Evolutionary conservation across 2,113 vertebrate genomes (phyloP), one percentile per base, ranked within the genome.

Genomic region (Amphilophus citrinellus): DNA sequence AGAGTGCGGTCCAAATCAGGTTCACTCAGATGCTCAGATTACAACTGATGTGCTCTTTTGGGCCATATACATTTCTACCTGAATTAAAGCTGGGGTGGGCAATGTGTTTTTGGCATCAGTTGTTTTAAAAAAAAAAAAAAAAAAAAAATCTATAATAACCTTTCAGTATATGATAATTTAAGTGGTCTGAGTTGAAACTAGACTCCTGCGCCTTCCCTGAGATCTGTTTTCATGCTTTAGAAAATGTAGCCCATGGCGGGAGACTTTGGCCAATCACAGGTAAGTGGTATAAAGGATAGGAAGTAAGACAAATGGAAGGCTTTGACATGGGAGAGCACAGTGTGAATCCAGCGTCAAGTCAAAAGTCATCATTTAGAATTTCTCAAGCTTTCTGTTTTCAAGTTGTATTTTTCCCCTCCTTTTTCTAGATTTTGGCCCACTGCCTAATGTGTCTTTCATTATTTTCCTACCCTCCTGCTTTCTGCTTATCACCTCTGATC

Each of bases 21-120:
- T 90, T 88, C 32, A 84, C 66, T 84, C 76, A 85, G 85, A 50
- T 35, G 57, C 82, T 92, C 89, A 86, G 65, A 88, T 93, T 92
- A 85, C 91, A 84, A 79, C 63, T 75, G 84, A 84, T 86, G 56
- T 76, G 82, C 83, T 89, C 78, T 87, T 91, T 87, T 89, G 65
- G 88, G 71, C 60, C 61, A 77, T 84, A 59, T 75, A 77, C 61
- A 73, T 66, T 85, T 87, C 60, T 44, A 76, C 76, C 83, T 89
- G 78, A 75, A 79, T 91, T 84, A 76, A 71, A 78, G 32, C 88
- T 87, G 27, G 68, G 47, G 27, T 32, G 32, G 68, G 27, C 30
- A 73, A 53, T 44, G 20, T 13, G 17, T 32, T 73, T 73, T 73
- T 32, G 68, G 68, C 44, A 53, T 73, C 10, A 73, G 24, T 73